Conservation (phyloP, 2,113 vertebrate species). For the Condylura cristata region DNA sequence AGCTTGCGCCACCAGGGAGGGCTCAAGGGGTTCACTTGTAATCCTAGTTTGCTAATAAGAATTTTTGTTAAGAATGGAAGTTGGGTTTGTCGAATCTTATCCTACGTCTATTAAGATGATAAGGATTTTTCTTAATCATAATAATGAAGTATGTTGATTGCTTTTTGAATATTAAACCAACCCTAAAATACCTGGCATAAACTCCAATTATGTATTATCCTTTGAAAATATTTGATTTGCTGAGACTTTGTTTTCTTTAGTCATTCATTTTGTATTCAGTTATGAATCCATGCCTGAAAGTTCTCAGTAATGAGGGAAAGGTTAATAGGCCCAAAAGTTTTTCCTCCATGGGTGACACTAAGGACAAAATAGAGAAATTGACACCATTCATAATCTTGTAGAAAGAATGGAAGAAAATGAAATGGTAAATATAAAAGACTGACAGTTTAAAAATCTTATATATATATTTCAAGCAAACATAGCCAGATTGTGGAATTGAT, state of each 20-base stretch:
- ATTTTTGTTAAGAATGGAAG: background rate
- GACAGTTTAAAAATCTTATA: background rate
- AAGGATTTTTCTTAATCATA: background rate
- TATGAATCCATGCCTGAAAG: background rate
- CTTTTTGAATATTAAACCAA: background rate
- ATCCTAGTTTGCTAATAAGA: background rate
- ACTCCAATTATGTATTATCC: background rate
- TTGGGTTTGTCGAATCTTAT: background rate
- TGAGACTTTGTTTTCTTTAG: background rate
- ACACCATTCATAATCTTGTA: background rate
- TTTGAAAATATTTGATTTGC: background rate
- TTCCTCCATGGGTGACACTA: background rate
- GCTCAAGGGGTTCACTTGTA: background rate
- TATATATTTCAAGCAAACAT: background rate
- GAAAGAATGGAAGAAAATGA: background rate
- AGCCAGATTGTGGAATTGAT: background rate
- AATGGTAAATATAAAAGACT: background rate
- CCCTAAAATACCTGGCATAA: background rate
- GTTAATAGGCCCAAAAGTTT: background rate
- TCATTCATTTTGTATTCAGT: background rate
- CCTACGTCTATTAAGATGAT: background rate
- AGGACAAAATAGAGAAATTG: background rate
- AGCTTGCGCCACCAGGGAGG: too few species aligned
- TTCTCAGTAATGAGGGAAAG: constrained; percentile 4
- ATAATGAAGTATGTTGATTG: background rate